phyloP scores from a whole-genome alignment of 37 sponge, comb jelly and placozoan species.

The Axinella damicornis region DNA sequence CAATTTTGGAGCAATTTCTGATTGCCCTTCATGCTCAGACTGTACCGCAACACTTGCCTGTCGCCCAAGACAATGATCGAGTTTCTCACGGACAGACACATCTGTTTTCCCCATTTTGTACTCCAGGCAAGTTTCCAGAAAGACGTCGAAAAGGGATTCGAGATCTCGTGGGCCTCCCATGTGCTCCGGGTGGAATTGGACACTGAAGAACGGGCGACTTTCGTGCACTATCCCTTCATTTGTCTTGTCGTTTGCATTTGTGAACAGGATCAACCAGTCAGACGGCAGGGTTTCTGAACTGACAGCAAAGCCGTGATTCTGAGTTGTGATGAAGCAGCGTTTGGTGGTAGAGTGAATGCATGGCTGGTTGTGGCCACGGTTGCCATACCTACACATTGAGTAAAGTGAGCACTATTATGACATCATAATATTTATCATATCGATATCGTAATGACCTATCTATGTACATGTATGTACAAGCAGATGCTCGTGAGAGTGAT shows the following conservation, averaged over 20 bases:
- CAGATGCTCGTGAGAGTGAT: too few relatives aligned
- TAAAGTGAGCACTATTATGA: not conserved
- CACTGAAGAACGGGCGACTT: constrained; percentile 81
- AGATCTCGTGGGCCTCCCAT: constrained; percentile 96
- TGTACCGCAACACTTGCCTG: not conserved
- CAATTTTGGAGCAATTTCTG: not conserved
- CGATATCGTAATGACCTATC: too few relatives aligned
- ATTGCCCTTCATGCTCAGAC: not conserved
- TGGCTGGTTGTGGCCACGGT: constrained; percentile 98
- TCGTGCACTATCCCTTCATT: constrained; percentile 95
- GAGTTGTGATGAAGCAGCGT: constrained; percentile 96
- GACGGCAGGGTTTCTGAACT: constrained; percentile 67
- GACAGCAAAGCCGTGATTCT: constrained; percentile 98
- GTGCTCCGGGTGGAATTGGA: constrained; percentile 99
- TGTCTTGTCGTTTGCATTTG: constrained; percentile 92
- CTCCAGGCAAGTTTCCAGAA: constrained; percentile 76
- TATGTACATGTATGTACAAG: too few relatives aligned
- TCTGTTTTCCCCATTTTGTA: constrained; percentile 33
- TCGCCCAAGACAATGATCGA: not conserved
- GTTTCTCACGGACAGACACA: not conserved
- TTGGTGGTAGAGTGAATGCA: constrained; percentile 81
- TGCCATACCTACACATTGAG: constrained; percentile 97
- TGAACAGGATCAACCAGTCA: constrained; percentile 89
- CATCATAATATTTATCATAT: not conserved
- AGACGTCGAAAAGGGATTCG: constrained; percentile 90